Evolutionary conservation across 1,140 invertebrate genomes (phyloP).

Genomic region (Hyphantria cunea): DNA sequence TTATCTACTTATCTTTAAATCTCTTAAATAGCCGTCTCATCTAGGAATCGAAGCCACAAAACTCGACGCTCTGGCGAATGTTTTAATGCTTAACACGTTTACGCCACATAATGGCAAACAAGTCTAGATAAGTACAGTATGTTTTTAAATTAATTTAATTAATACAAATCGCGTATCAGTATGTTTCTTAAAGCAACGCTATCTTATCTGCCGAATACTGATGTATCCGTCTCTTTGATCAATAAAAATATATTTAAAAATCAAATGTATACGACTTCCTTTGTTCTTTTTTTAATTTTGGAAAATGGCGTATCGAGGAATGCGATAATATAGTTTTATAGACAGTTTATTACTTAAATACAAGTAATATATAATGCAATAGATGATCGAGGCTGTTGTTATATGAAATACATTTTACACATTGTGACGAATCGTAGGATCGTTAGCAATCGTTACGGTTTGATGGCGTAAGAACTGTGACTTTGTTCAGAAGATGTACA

Average conservation of each 20-base stretch:
- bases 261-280: not conserved
- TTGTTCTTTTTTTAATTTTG: not conserved
- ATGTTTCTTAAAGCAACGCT: not conserved
- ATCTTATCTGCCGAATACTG: not conserved
- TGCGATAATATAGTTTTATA: conserved; percentile 1
- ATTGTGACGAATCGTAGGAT: conserved; percentile 62
- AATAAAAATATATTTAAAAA: not conserved
- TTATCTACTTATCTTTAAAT: too few species aligned
- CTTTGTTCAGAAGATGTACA: conserved; percentile 26
- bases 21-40: too few species aligned
- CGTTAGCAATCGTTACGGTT: conserved; percentile 68
- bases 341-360: conserved; percentile 2
- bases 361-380: conserved; percentile 30
- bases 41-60: too few species aligned
- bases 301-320: conserved; percentile 14
- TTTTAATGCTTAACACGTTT: too few species aligned
- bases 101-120: too few species aligned
- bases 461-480: conserved; percentile 60
- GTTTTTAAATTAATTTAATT: not conserved
- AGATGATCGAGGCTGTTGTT: conserved; percentile 50
- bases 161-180: not conserved
- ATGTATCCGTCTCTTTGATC: not conserved
- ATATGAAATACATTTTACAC: conserved; percentile 70
- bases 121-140: too few species aligned
- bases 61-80: too few species aligned